Base-by-base conservation (phyloP, 2,113 vertebrate species). In the Halichoerus grypus region DNA sequence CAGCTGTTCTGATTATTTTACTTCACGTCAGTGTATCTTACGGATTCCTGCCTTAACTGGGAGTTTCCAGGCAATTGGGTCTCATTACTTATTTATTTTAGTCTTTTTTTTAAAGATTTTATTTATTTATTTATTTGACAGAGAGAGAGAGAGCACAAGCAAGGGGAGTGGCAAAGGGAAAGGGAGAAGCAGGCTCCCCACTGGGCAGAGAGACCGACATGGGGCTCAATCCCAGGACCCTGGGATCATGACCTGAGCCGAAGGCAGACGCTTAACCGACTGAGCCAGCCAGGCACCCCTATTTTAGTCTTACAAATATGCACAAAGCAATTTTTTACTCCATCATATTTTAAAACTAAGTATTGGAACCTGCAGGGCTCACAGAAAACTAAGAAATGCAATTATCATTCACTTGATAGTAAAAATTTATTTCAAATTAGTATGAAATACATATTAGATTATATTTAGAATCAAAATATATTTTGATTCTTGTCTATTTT, bases 391-490 rank as follows among this genome's bases (percentile, higher is more conserved):
- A 79, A 89, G 86, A 93, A 90, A 95, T 55, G 2, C 18, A 91
- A 65, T 69, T 33, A 92, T 36, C 71, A 71, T 55, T 96, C 61
- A 86, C 21, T 33, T 21, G 63, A 76, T 11, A 55, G 31, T 67
- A 90, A 96, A 92, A 90, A 59, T 85, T 10, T 59, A 86, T 87
- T 84, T 91, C 57, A 89, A 53, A 46, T 53, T 55, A 88, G 77
- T 57, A 28, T 69, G 39, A 85, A 93, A 94, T 72, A 87, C 16
- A 39, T 12, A 80, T 19, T 49, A 42, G 61, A 42, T 88, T 91
- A 46, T 6, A 33, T 74, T 79, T 57, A 93, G n/a, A 94, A 57
- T 42, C 28, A 79, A 33, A 83, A 72, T n/a, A 24, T 10, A 77
- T 74, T 86, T 39, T 55, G 11, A 83, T 76, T 59, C 51, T 53